Percentiles rank a stretch among this genome's conserved stretches.
These are phyloP conservation scores for Tetragnatha montana DNA, from an alignment of 2,888 invertebrate species.

Conservation along the genomic window DNA sequence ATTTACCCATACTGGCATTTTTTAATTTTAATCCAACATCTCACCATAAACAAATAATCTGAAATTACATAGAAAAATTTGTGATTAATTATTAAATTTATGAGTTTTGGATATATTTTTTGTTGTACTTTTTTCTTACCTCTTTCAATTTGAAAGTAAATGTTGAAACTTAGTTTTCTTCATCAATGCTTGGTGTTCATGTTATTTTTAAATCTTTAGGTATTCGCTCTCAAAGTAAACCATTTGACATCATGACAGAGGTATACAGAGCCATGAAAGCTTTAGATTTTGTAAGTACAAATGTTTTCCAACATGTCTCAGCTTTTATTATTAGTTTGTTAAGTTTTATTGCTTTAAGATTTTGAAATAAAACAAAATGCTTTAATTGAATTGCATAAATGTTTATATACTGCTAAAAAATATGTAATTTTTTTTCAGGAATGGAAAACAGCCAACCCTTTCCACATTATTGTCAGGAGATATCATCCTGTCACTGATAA, in stretches of 20 bases:
- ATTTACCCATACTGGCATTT: too few species aligned
- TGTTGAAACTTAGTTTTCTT: background rate
- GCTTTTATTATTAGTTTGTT: background rate
- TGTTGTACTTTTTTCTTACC: constrained; percentile 4
- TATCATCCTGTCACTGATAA: constrained; percentile 88
- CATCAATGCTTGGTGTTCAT: too few species aligned
- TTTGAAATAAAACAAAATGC: constrained; percentile 32
- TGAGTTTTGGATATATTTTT: background rate
- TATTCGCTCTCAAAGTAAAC: constrained; percentile 98
- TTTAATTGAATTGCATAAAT: too few species aligned
- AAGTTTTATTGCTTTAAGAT: background rate
- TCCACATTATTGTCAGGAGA: constrained; percentile 94
- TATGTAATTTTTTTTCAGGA: constrained; percentile 83
- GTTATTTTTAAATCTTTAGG: constrained; percentile 74
- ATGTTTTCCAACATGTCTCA: too few species aligned
- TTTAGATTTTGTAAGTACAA: constrained; percentile 86
- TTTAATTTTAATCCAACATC: too few species aligned
- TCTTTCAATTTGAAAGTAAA: background rate
- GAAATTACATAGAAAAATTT: too few species aligned
- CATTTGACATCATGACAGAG: constrained; percentile 99
- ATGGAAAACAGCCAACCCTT: constrained; percentile 99
- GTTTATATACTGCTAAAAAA: too few species aligned
- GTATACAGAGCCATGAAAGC: constrained; percentile 99
- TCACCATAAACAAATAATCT: too few species aligned
- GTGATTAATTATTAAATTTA: too few species aligned